A percentile compares a stretch with the other conserved stretches of the same genome.
These are phyloP conservation scores for Meandrina meandrites DNA, from an alignment of 92 coral and sea anemone species.

Conservation along the genomic window DNA sequence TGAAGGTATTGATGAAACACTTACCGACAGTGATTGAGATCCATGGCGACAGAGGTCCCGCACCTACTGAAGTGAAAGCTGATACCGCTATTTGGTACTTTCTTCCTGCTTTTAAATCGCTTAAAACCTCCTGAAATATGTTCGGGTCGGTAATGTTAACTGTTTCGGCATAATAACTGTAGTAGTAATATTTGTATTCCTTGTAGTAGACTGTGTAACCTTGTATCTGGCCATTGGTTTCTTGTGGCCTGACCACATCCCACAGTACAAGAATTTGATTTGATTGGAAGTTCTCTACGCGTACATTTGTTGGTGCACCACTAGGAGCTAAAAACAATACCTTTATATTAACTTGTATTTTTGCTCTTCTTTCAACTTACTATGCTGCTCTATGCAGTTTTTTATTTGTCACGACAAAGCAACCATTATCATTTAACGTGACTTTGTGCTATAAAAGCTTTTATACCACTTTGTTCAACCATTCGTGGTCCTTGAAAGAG, in stretches of 20 bases:
- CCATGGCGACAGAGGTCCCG: neutral
- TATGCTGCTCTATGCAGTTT: too few relatives aligned
- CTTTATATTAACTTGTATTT: too few relatives aligned
- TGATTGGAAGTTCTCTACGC: neutral
- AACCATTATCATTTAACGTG: too few relatives aligned
- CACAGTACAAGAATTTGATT: neutral
- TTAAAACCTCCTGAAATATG: neutral
- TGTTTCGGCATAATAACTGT: neutral
- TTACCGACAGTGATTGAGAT: neutral
- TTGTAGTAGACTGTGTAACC: neutral
- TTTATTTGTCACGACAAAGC: too few relatives aligned
- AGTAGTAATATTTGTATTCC: neutral
- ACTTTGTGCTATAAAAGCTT: too few relatives aligned
- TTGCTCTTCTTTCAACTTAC: too few relatives aligned
- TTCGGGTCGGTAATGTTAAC: neutral
- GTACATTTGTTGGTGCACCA: slow-evolving; percentile 19
- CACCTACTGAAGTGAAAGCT: neutral
- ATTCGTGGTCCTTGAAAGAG: too few relatives aligned
- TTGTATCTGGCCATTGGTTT: neutral
- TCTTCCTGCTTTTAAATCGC: neutral
- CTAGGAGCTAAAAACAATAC: slow-evolving; percentile 18
- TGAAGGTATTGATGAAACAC: too few relatives aligned
- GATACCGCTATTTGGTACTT: slow-evolving; percentile 1
- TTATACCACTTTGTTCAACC: too few relatives aligned
- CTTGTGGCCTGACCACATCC: neutral